A percentile compares a stretch with the other conserved stretches of the same genome.
Conservation (phyloP, 2,888 invertebrate genomes). For the Salpingus planirostris region DNA sequence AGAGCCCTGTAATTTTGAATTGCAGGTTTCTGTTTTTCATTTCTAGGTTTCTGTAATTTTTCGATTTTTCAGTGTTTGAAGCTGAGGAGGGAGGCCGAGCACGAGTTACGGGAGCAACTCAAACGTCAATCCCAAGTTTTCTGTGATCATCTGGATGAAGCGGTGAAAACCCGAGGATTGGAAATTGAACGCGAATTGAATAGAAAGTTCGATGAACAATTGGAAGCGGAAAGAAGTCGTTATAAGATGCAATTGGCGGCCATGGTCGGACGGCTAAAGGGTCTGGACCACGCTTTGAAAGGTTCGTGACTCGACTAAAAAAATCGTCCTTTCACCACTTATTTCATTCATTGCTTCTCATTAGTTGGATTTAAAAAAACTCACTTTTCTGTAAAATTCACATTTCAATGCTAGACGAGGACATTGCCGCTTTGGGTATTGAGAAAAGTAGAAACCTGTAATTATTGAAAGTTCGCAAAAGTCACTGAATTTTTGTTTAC, state of each 20-base stretch:
- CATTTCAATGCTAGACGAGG: slow-evolving; percentile 1
- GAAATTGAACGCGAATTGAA: slow-evolving; percentile 46
- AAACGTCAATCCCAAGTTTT: slow-evolving; percentile 82
- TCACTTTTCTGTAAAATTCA: too few species aligned
- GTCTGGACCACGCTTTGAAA: slow-evolving; percentile 67
- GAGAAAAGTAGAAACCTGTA: neutral
- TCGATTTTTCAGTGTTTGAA: slow-evolving; percentile 48
- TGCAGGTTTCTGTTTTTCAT: neutral
- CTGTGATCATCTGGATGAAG: slow-evolving; percentile 68
- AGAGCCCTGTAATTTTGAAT: neutral
- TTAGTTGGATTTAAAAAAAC: too few species aligned
- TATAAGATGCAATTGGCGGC: slow-evolving; percentile 64
- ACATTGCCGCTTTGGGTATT: too few species aligned
- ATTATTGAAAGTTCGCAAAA: neutral
- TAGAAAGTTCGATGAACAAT: slow-evolving; percentile 55
- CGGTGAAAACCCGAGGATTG: slow-evolving; percentile 47
- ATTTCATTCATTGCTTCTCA: too few species aligned
- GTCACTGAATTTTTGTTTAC: slow-evolving; percentile 7
- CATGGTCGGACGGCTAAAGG: slow-evolving; percentile 64
- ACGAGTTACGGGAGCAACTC: slow-evolving; percentile 65
- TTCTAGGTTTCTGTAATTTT: too few species aligned
- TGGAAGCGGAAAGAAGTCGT: slow-evolving; percentile 56
- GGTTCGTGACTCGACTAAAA: slow-evolving; percentile 48
- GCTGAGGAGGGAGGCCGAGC: slow-evolving; percentile 59
- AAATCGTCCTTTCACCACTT: neutral